A percentile compares a stretch with the other conserved stretches of the same genome.
Conservation (phyloP, 53 echinoderm and acorn worm species). For the Crossaster papposus region DNA sequence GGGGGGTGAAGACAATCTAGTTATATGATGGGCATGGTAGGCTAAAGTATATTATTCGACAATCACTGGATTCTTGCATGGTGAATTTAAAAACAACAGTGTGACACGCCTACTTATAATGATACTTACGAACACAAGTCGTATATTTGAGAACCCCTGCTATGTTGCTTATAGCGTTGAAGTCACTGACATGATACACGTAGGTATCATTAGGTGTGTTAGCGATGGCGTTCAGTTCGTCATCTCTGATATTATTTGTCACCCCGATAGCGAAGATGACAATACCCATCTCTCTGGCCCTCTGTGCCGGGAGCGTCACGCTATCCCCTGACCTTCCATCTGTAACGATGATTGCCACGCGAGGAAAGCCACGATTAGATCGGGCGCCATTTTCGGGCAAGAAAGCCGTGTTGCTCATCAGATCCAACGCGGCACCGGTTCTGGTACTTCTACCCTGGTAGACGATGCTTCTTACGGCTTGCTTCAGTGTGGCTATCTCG, state of each 20-base stretch:
- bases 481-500: background rate
- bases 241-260: background rate
- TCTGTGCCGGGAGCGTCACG: background rate
- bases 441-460: background rate
- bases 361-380: background rate
- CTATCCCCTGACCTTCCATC: background rate
- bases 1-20: no score
- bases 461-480: background rate
- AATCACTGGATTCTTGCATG: no score
- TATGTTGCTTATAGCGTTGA: slow-evolving; percentile 22
- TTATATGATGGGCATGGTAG: no score
- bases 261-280: slow-evolving; percentile 25
- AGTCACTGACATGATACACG: slow-evolving; percentile 25
- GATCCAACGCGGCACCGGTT: background rate
- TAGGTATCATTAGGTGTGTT: slow-evolving; percentile 32
- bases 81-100: no score
- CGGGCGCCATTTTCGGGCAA: background rate
- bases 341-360: slow-evolving; percentile 16
- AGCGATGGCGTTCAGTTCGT: slow-evolving; percentile 13
- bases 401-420: background rate
- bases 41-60: no score
- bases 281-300: slow-evolving; percentile 3
- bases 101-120: no score
- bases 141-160: slow-evolving; percentile 2
- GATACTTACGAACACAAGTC: slow-evolving; percentile 35